phyloP scores from a whole-genome alignment of 1,140 invertebrate species.

The Elysia chlorotica region DNA sequence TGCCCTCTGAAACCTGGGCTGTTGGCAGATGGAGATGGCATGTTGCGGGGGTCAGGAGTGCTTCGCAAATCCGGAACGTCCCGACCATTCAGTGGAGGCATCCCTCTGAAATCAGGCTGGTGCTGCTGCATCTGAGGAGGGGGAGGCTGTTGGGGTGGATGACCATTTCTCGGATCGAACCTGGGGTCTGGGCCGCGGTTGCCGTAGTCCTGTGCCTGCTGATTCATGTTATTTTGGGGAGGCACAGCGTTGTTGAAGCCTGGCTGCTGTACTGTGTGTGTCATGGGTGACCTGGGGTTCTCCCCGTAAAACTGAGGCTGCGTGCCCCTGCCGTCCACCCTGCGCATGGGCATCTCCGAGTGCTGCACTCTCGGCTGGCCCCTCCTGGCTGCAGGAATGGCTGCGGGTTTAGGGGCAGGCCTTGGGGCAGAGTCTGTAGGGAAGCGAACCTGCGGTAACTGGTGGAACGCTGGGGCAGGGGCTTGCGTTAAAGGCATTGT shows the following conservation, averaged over 20 bases:
- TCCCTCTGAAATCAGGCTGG: too few relatives aligned
- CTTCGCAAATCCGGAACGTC: conserved; percentile 5
- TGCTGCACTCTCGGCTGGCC: conserved; percentile 34
- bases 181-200: conserved; percentile 8
- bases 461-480: conserved; percentile 45
- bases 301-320: conserved; percentile 49
- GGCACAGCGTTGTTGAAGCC: not conserved
- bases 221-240: too few relatives aligned
- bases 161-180: not conserved
- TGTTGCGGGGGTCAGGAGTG: conserved; percentile 10
- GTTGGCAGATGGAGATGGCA: not conserved
- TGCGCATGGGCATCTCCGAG: conserved; percentile 40
- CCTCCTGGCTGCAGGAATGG: conserved; percentile 45
- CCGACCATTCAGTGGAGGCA: too few relatives aligned
- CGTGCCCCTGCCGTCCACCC: conserved; percentile 45
- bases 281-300: conserved; percentile 25
- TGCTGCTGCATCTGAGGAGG: too few relatives aligned
- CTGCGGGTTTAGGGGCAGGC: conserved; percentile 42
- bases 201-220: conserved; percentile 3
- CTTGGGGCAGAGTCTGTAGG: conserved; percentile 29
- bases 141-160: too few relatives aligned
- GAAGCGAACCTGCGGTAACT: conserved; percentile 33
- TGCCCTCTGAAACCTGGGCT: not conserved
- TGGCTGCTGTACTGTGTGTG: conserved; percentile 10
- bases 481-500: conserved; percentile 42